Base-by-base conservation (phyloP, 2,113 vertebrate species). In the Atlantisia rogersi region DNA sequence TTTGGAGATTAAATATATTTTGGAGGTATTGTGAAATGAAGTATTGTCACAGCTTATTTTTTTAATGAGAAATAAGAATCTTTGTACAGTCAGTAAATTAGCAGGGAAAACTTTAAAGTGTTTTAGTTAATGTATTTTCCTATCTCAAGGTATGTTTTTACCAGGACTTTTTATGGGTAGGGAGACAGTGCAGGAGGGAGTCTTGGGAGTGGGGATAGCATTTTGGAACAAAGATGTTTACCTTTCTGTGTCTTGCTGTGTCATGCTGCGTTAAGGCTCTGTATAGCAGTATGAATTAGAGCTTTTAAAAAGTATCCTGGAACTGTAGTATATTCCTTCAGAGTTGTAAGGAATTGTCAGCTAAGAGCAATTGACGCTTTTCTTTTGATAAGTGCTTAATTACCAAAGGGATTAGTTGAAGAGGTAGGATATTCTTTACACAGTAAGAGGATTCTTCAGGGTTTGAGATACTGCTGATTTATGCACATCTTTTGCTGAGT, bases 201-300 rank as follows among this genome's bases (percentile, higher is more conserved):
- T 91, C 75, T 86, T 4, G 0, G 65, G 73, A 65, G 73, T n/a
- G 73, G 16, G 52, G 44, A 62, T 77, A 62, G 59, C 35, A 62
- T 79, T 92, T 82, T 75, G 83, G 91, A 96, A 89, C 89, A 82
- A 91, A 94, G 91, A 82, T 91, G 77, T 95, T 97, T 96, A 96
- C 96, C 67, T 94, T 88, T 20, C 60, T 88, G 60, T 91, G 67
- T 87, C 74, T 90, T 96, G 97, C 97, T 97, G 92, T 94, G 97
- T 97, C 97, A 97, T 97, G 95, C 97, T 97, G 96, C 75, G 1
- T 95, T 71, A 22, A n/a, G 64, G 80, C 67, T 97, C 62, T 42
- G 29, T 24, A 48, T 78, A 88, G 88, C 65, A 85, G 75, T 40
- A 5, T 35, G 80, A 94, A 79, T 93, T 46, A 65, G 59, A 91